Conservation (phyloP, 2,888 invertebrate species). For the Agrochola litura region DNA sequence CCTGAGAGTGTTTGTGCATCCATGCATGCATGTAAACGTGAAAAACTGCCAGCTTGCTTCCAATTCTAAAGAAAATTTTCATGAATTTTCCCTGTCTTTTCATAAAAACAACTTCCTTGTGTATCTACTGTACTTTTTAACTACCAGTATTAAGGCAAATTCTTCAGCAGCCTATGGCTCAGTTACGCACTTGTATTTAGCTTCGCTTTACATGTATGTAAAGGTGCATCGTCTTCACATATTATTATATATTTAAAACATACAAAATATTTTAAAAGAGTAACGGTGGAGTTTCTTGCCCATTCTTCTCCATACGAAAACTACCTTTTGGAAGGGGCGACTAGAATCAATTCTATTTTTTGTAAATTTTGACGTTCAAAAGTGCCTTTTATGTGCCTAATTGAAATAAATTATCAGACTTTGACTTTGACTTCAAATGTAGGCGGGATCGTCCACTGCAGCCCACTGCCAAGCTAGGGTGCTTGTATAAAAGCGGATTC, state of each 20-base stretch:
- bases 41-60: slow-evolving; percentile 50
- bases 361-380: too few relatives aligned
- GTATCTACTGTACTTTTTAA: background rate
- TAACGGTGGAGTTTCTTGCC: too few relatives aligned
- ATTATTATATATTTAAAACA: too few relatives aligned
- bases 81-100: slow-evolving; percentile 10
- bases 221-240: too few relatives aligned
- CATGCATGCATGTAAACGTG: slow-evolving; percentile 50
- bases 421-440: background rate
- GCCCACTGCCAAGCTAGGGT: background rate
- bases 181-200: slow-evolving; percentile 2
- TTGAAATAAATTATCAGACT: too few relatives aligned
- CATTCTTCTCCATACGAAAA: too few relatives aligned
- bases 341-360: too few relatives aligned
- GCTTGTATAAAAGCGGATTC: background rate
- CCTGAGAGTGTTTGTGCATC: slow-evolving; percentile 45
- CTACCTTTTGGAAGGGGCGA: too few relatives aligned
- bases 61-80: slow-evolving; percentile 3
- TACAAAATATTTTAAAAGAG: too few relatives aligned
- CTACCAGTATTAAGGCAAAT: background rate
- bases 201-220: slow-evolving; percentile 13
- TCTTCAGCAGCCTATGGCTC: background rate
- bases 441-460: background rate
- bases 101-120: slow-evolving; percentile 11
- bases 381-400: too few relatives aligned